Conservation (phyloP, 2,888 invertebrate species). For the Drosophila seclusa region DNA sequence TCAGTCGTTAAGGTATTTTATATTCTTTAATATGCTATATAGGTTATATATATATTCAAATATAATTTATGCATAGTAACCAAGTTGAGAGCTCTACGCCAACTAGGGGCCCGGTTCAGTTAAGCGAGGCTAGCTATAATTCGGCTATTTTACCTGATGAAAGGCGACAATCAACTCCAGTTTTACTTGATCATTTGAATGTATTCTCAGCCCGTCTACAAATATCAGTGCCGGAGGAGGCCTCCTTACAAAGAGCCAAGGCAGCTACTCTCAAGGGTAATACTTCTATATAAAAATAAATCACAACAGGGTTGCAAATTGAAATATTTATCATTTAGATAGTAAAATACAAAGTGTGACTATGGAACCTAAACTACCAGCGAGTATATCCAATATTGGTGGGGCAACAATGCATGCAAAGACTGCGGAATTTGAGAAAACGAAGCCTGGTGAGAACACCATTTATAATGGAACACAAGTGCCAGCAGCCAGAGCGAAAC, state of each 20-base stretch:
- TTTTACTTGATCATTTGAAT: conserved; percentile 83
- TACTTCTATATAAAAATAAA: background rate
- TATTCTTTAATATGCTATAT: background rate
- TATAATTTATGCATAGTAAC: background rate
- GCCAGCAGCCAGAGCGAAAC: conserved; percentile 7
- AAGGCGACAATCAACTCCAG: conserved; percentile 87
- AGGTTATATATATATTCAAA: background rate
- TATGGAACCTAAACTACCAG: conserved; percentile 85
- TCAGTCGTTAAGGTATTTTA: conserved; percentile 26
- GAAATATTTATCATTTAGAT: conserved; percentile 6
- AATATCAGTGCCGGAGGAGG: conserved; percentile 87
- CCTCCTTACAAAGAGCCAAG: conserved; percentile 50
- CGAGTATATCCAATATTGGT: conserved; percentile 88
- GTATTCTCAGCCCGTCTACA: conserved; percentile 93
- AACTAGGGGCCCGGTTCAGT: background rate
- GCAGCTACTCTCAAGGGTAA: conserved; percentile 85
- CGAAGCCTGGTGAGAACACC: background rate
- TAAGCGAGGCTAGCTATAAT: conserved; percentile 1
- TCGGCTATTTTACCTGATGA: conserved; percentile 49
- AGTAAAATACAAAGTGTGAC: conserved; percentile 8
- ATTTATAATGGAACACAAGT: conserved; percentile 13
- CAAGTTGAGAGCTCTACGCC: conserved; percentile 4
- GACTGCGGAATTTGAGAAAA: conserved; percentile 89
- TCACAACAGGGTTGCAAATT: background rate
- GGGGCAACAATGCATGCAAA: conserved; percentile 88